Percentiles rank a stretch among this genome's conserved stretches.
These are phyloP conservation scores for Psix sp. DNA, from an alignment of 1,140 invertebrate species.

Conservation along the genomic window DNA sequence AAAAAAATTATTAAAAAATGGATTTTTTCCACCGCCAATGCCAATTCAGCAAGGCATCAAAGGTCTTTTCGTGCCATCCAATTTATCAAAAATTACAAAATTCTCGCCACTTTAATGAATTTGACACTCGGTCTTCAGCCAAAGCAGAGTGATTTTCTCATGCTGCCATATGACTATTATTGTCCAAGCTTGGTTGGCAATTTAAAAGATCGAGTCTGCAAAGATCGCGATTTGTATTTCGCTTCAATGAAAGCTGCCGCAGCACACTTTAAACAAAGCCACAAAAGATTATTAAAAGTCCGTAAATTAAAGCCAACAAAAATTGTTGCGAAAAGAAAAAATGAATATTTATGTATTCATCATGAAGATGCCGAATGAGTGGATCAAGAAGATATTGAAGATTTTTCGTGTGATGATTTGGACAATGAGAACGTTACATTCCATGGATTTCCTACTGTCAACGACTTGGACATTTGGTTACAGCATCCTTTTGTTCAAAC, in stretches of 20 bases:
- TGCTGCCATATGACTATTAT: conserved; percentile 13
- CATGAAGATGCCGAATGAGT: background rate
- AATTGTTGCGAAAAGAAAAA: conserved; percentile 6
- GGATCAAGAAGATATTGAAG: too few species aligned
- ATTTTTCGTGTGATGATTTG: too few species aligned
- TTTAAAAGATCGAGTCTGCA: conserved; percentile 11
- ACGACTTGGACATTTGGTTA: conserved; percentile 18
- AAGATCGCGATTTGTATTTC: conserved; percentile 6
- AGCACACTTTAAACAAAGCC: conserved; percentile 20
- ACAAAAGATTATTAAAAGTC: conserved; percentile 1
- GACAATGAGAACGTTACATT: conserved; percentile 14
- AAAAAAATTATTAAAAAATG: conserved; percentile 11
- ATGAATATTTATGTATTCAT: conserved; percentile 11
- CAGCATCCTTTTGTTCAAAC: conserved; percentile 17
- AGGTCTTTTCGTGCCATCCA: conserved; percentile 5
- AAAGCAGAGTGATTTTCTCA: conserved; percentile 2
- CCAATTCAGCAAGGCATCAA: conserved; percentile 14
- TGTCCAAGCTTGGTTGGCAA: conserved; percentile 4
- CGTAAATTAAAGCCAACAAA: conserved; percentile 6
- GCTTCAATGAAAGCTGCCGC: conserved; percentile 14
- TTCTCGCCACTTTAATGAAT: conserved; percentile 4
- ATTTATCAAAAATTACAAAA: conserved; percentile 13
- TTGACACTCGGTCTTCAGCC: background rate
- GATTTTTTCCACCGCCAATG: conserved; percentile 24
- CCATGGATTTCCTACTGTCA: conserved; percentile 13